These are phyloP conservation scores for Masnerella sp. DNA, from an alignment of 2,888 invertebrate species.

Conservation along the genomic window DNA sequence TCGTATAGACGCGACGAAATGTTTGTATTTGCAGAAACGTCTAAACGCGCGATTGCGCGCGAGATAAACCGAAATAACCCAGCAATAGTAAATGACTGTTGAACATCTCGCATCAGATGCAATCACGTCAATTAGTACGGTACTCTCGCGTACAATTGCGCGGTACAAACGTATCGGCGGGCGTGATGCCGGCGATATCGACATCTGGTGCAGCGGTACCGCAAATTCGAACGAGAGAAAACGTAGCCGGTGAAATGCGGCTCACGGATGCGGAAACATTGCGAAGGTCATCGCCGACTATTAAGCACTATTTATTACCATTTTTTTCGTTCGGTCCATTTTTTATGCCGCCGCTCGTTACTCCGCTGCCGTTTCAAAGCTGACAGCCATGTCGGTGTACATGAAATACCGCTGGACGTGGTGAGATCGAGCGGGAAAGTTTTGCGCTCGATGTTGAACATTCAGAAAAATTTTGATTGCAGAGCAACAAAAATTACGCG, in stretches of 20 bases:
- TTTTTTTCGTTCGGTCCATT: slow-evolving; percentile 8
- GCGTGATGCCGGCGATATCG: slow-evolving; percentile 44
- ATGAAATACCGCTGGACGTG: too few species aligned
- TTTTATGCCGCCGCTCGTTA: too few species aligned
- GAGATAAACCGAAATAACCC: slow-evolving; percentile 57
- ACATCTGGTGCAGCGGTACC: slow-evolving; percentile 53
- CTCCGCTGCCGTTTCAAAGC: too few species aligned
- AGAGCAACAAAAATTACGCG: too few species aligned
- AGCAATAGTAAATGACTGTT: slow-evolving; percentile 58
- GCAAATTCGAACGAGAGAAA: slow-evolving; percentile 49
- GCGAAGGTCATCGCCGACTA: slow-evolving; percentile 44
- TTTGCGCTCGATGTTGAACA: too few species aligned
- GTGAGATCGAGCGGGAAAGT: too few species aligned
- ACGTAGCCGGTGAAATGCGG: slow-evolving; percentile 41
- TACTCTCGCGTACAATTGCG: slow-evolving; percentile 56
- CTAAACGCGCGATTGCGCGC: slow-evolving; percentile 39
- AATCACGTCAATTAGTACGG: slow-evolving; percentile 60
- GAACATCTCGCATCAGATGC: slow-evolving; percentile 57
- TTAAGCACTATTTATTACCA: slow-evolving; percentile 40
- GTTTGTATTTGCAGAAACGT: slow-evolving; percentile 36
- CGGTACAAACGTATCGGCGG: slow-evolving; percentile 51
- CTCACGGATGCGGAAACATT: slow-evolving; percentile 52
- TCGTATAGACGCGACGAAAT: slow-evolving; percentile 32
- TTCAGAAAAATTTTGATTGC: too few species aligned
- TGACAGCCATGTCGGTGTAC: too few species aligned